Evolutionary conservation across 2,888 invertebrate genomes (phyloP), one percentile per base, ranked within the genome.

Genomic region (Coecobrya sp.): DNA sequence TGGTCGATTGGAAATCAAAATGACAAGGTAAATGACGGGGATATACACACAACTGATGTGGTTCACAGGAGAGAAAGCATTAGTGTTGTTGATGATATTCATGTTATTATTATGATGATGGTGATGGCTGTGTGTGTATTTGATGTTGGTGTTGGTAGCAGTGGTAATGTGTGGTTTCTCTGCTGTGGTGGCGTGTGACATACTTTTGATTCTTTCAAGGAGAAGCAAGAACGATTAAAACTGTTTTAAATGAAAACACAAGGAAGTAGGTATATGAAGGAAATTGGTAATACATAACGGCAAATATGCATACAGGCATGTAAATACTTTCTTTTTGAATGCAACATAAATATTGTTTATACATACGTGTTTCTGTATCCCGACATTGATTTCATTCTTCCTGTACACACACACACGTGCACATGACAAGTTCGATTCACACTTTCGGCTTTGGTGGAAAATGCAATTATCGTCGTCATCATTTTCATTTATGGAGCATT

Each of bases 161-260:
- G 27, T 27, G 49, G n/a, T 19, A 70, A 30, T 45, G 42, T 70
- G 73, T 76, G 70, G 42, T 76, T 76, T 45, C 45, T 13, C 45
- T 70, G n/a, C 45, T 42, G 25, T 16, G 22, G 36, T 86, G n/a
- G 86, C 86, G 86, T 86, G 86, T 52, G 49, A 68, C 86, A 85
- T 68, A 85, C 85, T 70, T 70, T 86, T 86, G 70, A 25, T 45
- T 70, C 52, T 27, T 70, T 86, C 30, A 52, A 68, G 70, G 68
- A 65, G 65, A 85, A 45, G 30, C n/a, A 52, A n/a, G 25, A 68
- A 19, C 65, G 65, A 62, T 85, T 85, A 85, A 36, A 65, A 62
- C 45, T 45, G 86, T 86, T 55, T 76, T 86, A 19, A 86, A 86
- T 86, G 76, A 62, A 86, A 86, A 86, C 22, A 59, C n/a, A 10